These are phyloP conservation scores for Onchidella celtica DNA, from an alignment of 2,888 invertebrate species.

Conservation along the genomic window DNA sequence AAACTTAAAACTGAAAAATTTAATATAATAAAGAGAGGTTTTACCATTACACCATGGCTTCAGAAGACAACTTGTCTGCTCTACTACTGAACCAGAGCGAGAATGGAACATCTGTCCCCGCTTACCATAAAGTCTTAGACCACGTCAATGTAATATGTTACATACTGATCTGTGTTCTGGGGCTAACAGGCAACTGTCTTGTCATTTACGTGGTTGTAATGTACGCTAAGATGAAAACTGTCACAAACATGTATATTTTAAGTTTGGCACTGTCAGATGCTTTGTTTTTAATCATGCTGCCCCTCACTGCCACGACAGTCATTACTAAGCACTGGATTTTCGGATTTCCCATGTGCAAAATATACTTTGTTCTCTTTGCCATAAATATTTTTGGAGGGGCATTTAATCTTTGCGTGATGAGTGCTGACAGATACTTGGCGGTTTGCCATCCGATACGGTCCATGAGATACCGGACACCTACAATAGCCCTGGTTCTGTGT, in stretches of 20 bases:
- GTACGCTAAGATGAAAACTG: slow-evolving; percentile 80
- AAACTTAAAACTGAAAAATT: too few relatives aligned
- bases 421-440: slow-evolving; percentile 80
- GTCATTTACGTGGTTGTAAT: slow-evolving; percentile 77
- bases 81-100: too few relatives aligned
- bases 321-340: slow-evolving; percentile 78
- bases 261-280: slow-evolving; percentile 80
- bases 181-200: slow-evolving; percentile 79
- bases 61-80: too few relatives aligned
- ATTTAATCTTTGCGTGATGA: slow-evolving; percentile 80
- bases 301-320: slow-evolving; percentile 76
- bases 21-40: too few relatives aligned
- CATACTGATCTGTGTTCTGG: slow-evolving; percentile 67
- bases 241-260: slow-evolving; percentile 80
- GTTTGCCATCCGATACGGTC: slow-evolving; percentile 80
- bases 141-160: slow-evolving; percentile 66
- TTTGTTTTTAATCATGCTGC: slow-evolving; percentile 78
- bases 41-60: too few relatives aligned
- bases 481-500: slow-evolving; percentile 76
- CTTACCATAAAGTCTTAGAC: slow-evolving; percentile 39
- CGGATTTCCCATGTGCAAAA: slow-evolving; percentile 79
- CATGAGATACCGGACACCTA: slow-evolving; percentile 74
- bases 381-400: slow-evolving; percentile 80
- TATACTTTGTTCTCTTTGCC: slow-evolving; percentile 79
- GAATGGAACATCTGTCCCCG: neutral